Evolutionary conservation across 2,113 vertebrate species (phyloP).

Genomic region (Aegotheles bennettii): DNA sequence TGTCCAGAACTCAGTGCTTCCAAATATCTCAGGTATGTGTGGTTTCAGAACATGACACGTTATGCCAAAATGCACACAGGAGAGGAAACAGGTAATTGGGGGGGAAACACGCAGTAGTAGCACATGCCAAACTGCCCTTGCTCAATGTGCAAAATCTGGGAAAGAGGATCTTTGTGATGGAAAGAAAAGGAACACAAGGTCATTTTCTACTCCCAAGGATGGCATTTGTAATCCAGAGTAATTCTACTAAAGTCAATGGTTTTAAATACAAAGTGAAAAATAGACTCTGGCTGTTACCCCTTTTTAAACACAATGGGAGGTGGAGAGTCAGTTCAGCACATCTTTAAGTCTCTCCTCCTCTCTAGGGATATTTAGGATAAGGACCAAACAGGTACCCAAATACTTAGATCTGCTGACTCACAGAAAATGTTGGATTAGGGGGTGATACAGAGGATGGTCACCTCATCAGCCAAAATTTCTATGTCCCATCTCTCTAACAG

Average conservation of each 20-base stretch:
- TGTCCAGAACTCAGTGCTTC: not conserved
- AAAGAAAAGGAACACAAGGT: not conserved
- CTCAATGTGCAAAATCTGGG: not conserved
- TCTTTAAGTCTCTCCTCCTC: not conserved
- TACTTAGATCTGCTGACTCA: not conserved
- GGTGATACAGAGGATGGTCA: not conserved
- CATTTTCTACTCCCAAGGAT: not conserved
- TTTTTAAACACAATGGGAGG: not conserved
- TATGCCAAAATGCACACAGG: conserved; percentile 11
- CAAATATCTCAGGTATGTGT: conserved; percentile 40
- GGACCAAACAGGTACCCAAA: not conserved
- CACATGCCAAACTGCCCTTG: not conserved
- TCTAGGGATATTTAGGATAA: not conserved
- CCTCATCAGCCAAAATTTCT: not conserved
- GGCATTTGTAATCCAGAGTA: not conserved
- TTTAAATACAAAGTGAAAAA: not conserved
- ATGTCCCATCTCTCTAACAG: not conserved
- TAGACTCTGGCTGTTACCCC: not conserved
- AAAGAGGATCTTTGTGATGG: not conserved
- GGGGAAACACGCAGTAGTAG: not conserved
- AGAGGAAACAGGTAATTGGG: conserved; percentile 23
- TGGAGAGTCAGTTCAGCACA: not conserved
- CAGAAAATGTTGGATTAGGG: not conserved
- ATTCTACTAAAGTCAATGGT: not conserved
- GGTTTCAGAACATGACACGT: not conserved